Conservation (phyloP, 2,888 invertebrate species). For the Troilus luridus region DNA sequence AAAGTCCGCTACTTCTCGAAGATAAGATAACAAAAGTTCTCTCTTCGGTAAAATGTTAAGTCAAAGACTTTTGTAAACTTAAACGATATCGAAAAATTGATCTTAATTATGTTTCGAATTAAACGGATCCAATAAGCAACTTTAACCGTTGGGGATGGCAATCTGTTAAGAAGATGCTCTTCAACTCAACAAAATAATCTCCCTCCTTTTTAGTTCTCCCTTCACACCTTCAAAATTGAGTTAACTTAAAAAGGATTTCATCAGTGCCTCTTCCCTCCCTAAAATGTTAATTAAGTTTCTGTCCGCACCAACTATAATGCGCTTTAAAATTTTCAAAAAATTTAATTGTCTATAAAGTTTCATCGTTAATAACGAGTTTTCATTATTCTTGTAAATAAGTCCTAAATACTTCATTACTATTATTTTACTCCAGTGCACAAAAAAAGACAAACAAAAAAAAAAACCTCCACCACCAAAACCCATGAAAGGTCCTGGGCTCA, state of each 20-base stretch:
- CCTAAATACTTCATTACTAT: too few species aligned
- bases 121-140: not conserved
- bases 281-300: not conserved
- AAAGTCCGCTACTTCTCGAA: not conserved
- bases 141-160: not conserved
- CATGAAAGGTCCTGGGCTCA: too few species aligned
- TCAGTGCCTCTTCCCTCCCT: not conserved
- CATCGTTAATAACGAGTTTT: too few species aligned
- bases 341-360: too few species aligned
- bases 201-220: not conserved
- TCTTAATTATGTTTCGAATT: constrained; percentile 10
- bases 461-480: too few species aligned
- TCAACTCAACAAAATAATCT: not conserved
- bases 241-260: constrained; percentile 2
- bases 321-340: not conserved
- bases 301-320: not conserved
- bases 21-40: not conserved
- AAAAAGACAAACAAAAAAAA: too few species aligned
- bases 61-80: not conserved
- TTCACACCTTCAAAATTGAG: not conserved
- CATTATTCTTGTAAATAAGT: too few species aligned
- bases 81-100: constrained; percentile 7
- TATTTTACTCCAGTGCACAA: too few species aligned
- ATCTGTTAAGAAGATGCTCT: not conserved
- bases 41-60: not conserved